Percentiles rank a stretch among this genome's conserved stretches.
Conservation (phyloP, 2,888 invertebrate genomes). For the Apotomis betuletana region DNA sequence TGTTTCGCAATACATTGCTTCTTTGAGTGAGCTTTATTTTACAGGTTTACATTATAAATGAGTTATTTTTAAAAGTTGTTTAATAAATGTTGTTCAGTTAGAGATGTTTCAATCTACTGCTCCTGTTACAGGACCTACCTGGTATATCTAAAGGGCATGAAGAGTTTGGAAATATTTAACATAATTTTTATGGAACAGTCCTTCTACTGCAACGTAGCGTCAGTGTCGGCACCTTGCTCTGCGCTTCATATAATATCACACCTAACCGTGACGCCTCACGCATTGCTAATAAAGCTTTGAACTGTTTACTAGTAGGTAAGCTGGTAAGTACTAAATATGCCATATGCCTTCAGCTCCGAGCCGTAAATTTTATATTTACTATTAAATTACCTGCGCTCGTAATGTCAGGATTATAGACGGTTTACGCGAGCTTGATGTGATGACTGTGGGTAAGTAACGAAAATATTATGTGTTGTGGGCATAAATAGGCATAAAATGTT, state of each 20-base stretch:
- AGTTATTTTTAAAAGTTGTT: too few species aligned
- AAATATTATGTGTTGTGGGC: too few species aligned
- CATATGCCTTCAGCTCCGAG: background rate
- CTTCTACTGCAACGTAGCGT: background rate
- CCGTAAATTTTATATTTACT: background rate
- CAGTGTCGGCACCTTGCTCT: constrained; percentile 44
- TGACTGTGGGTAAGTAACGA: background rate
- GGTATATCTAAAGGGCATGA: too few species aligned
- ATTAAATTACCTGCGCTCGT: background rate
- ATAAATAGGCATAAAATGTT: too few species aligned
- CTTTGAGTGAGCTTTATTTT: too few species aligned
- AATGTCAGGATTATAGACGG: background rate
- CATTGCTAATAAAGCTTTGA: background rate
- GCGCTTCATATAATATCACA: constrained; percentile 16
- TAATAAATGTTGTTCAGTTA: too few species aligned
- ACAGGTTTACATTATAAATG: too few species aligned
- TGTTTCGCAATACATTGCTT: too few species aligned
- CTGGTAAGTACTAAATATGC: background rate
- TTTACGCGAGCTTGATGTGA: background rate
- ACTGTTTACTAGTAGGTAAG: background rate
- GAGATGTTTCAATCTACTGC: too few species aligned
- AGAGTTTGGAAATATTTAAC: too few species aligned
- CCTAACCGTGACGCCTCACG: background rate
- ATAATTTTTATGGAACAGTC: too few species aligned
- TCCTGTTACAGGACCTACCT: too few species aligned